Evolutionary conservation across 2,888 invertebrate species (phyloP), one percentile per base, ranked within the genome.

Genomic region (Anoncus sp.): DNA sequence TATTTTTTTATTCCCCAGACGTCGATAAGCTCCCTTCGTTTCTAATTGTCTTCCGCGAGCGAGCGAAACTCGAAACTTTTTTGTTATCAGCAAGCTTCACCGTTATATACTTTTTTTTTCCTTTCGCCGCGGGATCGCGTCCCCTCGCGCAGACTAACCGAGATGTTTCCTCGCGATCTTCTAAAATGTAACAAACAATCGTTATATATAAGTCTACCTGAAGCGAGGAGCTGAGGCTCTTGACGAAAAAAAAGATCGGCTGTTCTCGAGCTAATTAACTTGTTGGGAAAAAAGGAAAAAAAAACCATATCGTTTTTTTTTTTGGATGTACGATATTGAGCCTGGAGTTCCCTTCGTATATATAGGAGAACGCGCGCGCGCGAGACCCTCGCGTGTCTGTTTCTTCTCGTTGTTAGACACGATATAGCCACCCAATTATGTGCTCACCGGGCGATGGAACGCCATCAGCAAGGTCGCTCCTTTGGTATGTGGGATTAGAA

Each of bases 401-500:
- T 72, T 53, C 38, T 66, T 40, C 24, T 24, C 27, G 35, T 53
- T 53, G 55, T 60, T 57, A 69, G 55, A 73, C 51, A 65, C 65
- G 66, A 72, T 43, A 55, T 31, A 38, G 65, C 22, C 73, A 43
- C 43, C 77, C 69, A 69, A 77, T 77, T 74, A 73, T 45, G 65
- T 70, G 69, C 51, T 63, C 77, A 27, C 22, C 67, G 24, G 22
- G 22, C 67, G 67, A 73, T 65, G 71, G 69, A 69, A 72, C 67
- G 72, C 62, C 80, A 69, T 12, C 69, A 53, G 71, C 80, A 78
- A 80, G 80, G 80, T 80, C 80, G 72, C 63, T 70, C 31, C 72
- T 69, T 72, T 31, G 78, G 78, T 78, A 78, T 77, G 80, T 67
- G 60, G 69, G 60, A 78, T 77, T 80, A 80, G 80, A 80, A 80